Base-by-base conservation (phyloP, 37 sponge, comb jelly and placozoan species). In the Cladorhizidae sp. region DNA sequence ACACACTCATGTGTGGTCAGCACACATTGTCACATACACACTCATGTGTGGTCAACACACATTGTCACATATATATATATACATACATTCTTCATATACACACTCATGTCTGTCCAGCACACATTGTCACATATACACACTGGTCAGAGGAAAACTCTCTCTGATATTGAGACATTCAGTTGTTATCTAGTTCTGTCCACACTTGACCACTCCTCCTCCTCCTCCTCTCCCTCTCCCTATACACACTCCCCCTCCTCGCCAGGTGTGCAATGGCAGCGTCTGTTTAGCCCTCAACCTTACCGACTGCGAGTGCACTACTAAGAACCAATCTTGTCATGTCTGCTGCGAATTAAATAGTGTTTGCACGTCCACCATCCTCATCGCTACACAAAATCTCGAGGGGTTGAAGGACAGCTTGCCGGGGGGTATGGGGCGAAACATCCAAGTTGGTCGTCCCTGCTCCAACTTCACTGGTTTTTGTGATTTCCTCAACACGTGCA, bases 381-480 rank as follows among this genome's bases (percentile, higher is more conserved):
- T 77, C 14, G 26, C 74, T 58, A 18, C 51, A 17, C 54, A 43
- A 18, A 35, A 78, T 40, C 14, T 31, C 54, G 22, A 49, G 21
- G 63, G 51, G 17, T 29, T 73, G 11, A 23, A 26, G 18, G 74
- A 72, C 12, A 8, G 17, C 0, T 55, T 86, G 14, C 81, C 81
- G 0, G 50, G 39, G 31, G 52, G 64, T 1, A 26, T 36, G 39
- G 88, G 82, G 7, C 72, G 18, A 49, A 15, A 57, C 49, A 29
- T 71, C 6, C 73, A 68, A 26, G 67, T 88, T 1, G 88, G 88
- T 8, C 49, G 67, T 55, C 90, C 90, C 0, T 93, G 94, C 25
- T 50, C 57, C 43, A 83, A 85, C 39, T 77, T 85, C 59, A 75
- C 64, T 7, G 94, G 94, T 1, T 86, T 86, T 78, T 93, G 94